Conservation (phyloP, 1,140 invertebrate genomes). For the Drosophila insularis region DNA sequence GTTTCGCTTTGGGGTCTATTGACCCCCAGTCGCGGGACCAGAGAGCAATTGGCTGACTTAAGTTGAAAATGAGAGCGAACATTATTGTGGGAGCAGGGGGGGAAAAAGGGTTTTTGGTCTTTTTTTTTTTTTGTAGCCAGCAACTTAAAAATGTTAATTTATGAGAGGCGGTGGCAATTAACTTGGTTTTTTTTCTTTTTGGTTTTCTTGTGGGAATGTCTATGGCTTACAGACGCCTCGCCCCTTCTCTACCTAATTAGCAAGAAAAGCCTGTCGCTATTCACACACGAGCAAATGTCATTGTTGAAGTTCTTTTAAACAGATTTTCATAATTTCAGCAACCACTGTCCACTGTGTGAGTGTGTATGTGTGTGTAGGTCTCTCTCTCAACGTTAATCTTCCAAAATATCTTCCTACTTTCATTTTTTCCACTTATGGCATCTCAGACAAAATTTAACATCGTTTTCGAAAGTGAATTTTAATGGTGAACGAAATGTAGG, state of each 20-base stretch:
- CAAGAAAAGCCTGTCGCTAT: slow-evolving; percentile 6
- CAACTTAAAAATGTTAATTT: slow-evolving; percentile 27
- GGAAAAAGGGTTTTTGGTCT: too few relatives aligned
- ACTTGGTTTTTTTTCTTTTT: neutral
- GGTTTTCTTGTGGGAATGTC: slow-evolving; percentile 22
- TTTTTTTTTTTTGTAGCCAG: slow-evolving; percentile 11
- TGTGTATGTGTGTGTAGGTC: neutral
- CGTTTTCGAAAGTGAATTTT: slow-evolving; percentile 56
- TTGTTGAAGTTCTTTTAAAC: slow-evolving; percentile 7
- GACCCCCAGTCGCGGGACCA: slow-evolving; percentile 38
- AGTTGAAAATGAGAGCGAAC: slow-evolving; percentile 48
- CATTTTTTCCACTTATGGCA: slow-evolving; percentile 27
- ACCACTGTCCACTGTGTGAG: neutral
- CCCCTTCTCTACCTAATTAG: slow-evolving; percentile 36
- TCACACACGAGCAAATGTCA: slow-evolving; percentile 40
- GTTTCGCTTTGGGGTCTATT: slow-evolving; percentile 52
- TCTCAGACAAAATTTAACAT: slow-evolving; percentile 21
- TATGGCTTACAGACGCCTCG: slow-evolving; percentile 20
- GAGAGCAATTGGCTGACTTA: slow-evolving; percentile 23
- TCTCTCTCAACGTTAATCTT: neutral
- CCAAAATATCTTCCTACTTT: slow-evolving; percentile 32
- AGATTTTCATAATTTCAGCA: slow-evolving; percentile 10
- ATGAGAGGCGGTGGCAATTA: slow-evolving; percentile 21
- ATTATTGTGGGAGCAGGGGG: neutral
- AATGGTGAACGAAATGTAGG: slow-evolving; percentile 23